Percentiles rank a stretch among this genome's conserved stretches.
These are phyloP conservation scores for Siniperca knerii DNA, from an alignment of 2,113 vertebrate species.

Conservation along the genomic window DNA sequence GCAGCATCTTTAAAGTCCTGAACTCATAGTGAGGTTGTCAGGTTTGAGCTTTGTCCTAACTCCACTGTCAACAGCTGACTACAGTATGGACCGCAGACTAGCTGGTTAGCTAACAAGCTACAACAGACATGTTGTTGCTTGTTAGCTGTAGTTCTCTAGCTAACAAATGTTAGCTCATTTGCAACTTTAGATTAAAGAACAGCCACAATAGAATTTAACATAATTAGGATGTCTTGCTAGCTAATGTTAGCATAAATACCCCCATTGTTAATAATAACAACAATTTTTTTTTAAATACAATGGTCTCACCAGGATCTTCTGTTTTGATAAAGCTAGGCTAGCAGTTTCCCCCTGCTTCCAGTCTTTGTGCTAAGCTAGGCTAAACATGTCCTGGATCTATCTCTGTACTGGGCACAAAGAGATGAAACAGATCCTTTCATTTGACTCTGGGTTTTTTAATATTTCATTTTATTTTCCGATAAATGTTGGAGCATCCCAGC, in stretches of 20 bases:
- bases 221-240: neutral
- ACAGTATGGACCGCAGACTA: neutral
- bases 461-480: neutral
- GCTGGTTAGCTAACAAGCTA: neutral
- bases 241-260: neutral
- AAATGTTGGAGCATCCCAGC: slow-evolving; percentile 62
- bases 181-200: neutral
- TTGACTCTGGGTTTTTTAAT: no score
- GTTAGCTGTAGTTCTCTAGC: neutral
- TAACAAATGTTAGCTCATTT: neutral
- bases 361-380: neutral
- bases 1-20: no score
- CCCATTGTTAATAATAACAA: neutral
- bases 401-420: neutral
- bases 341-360: neutral
- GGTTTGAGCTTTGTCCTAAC: no score
- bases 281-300: no score
- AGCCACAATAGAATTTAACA: neutral
- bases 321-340: neutral
- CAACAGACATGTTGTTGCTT: neutral
- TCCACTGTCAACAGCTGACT: no score
- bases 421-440: neutral
- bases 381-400: neutral
- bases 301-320: neutral
- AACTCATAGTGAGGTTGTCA: no score